These are phyloP conservation scores for Drosophila lacteicornis DNA, from an alignment of 1,140 invertebrate genomes.

Conservation along the genomic window DNA sequence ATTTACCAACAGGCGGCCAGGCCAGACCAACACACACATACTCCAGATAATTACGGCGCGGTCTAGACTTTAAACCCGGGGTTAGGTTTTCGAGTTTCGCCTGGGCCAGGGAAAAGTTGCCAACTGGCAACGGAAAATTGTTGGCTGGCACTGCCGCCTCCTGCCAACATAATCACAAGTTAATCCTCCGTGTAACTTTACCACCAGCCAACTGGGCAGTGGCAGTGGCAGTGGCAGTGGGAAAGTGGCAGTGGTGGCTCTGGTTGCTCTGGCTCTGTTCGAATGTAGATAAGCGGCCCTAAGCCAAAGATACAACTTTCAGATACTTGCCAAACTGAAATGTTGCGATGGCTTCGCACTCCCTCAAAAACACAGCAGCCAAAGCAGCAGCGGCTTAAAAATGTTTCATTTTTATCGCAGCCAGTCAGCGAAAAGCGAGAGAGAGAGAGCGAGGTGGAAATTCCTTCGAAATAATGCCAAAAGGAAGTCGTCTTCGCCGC, in stretches of 20 bases:
- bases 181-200: slow-evolving; percentile 76
- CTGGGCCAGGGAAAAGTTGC: slow-evolving; percentile 6
- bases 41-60: slow-evolving; percentile 67
- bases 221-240: neutral
- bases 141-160: slow-evolving; percentile 15
- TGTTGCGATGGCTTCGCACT: slow-evolving; percentile 47
- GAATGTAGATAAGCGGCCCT: slow-evolving; percentile 68
- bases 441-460: slow-evolving; percentile 6
- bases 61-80: slow-evolving; percentile 64
- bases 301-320: slow-evolving; percentile 59
- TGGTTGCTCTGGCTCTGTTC: slow-evolving; percentile 46
- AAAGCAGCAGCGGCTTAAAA: slow-evolving; percentile 38
- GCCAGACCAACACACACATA: slow-evolving; percentile 15
- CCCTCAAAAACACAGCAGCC: slow-evolving; percentile 28
- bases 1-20: slow-evolving; percentile 22
- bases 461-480: slow-evolving; percentile 29
- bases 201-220: slow-evolving; percentile 46
- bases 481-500: slow-evolving; percentile 5
- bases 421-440: neutral
- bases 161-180: slow-evolving; percentile 77
- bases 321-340: slow-evolving; percentile 48
- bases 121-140: slow-evolving; percentile 31
- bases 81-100: slow-evolving; percentile 30
- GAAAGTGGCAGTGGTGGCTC: neutral
- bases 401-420: slow-evolving; percentile 53